These are phyloP conservation scores for Ctenochaetus hawaiiensis DNA, from an alignment of 2,797 vertebrate genomes.

Conservation along the genomic window DNA sequence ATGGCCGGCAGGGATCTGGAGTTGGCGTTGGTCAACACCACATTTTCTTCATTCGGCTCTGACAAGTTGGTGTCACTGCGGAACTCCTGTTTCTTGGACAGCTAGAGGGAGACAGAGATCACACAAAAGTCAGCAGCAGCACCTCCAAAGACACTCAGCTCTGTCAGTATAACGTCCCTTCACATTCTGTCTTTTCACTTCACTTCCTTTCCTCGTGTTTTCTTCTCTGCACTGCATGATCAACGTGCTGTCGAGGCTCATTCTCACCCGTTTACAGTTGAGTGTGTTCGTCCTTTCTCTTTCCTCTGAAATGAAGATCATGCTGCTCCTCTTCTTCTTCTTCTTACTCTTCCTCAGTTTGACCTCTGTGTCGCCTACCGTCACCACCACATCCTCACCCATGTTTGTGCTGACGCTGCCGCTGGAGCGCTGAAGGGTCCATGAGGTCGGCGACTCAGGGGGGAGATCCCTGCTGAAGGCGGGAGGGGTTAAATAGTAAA, in stretches of 20 bases:
- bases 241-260: too few relatives aligned
- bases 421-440: constrained; percentile 76
- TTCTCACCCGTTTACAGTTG: constrained; percentile 83
- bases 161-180: background rate
- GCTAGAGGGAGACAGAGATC: constrained; percentile 83
- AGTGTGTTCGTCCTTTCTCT: constrained; percentile 78
- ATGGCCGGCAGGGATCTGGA: constrained; percentile 96
- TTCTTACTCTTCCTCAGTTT: constrained; percentile 93
- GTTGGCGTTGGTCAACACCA: constrained; percentile 88
- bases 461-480: constrained; percentile 62
- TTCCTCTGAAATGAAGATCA: constrained; percentile 91
- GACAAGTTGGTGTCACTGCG: constrained; percentile 98
- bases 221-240: background rate
- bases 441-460: constrained; percentile 67
- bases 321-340: constrained; percentile 94
- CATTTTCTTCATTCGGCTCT: constrained; percentile 81
- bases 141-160: background rate
- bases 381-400: constrained; percentile 71
- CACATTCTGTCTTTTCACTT: background rate
- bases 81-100: constrained; percentile 97
- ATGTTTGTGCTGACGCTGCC: constrained; percentile 77
- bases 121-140: constrained; percentile 24
- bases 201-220: background rate
- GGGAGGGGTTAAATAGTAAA: background rate
- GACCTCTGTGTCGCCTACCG: constrained; percentile 88